Base-by-base conservation (phyloP, 2,888 invertebrate species). In the Arctia plantaginis region DNA sequence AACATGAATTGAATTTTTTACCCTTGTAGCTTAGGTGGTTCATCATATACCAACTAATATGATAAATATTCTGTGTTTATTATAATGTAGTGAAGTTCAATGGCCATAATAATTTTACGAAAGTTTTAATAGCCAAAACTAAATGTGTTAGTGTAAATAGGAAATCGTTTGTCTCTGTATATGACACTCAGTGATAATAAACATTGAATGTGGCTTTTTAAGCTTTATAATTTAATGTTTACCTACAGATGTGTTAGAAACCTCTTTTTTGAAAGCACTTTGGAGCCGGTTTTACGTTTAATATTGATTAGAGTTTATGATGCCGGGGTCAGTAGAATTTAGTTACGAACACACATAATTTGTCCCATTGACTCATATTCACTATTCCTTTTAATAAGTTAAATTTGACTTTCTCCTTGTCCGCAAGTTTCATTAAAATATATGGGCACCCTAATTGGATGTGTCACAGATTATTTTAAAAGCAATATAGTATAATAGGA, bases 281-380 rank as follows among this genome's bases (percentile, higher is more conserved):
- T 83, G 76, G 72, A 85, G 88, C 92, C 88, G 89, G 92, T 93
- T 93, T 89, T 89, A 86, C 62, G 30, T 62, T 62, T 87, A 80
- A 81, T 80, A 85, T 90, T 86, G 85, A 85, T 86, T 89, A 87
- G 85, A 86, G 86, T 85, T 88, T 85, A 89, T 82, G 83, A 86
- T 90, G 88, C 81, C 44, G 68, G 85, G 92, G 91, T 91, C 89
- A 93, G 87, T 90, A 82, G 89, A 87, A 85, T 90, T 89, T 70
- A 76, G 75, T 72, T 78, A 76, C 69, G 62, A 77, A 79, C 74
- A 70, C 76, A 77, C 81, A 79, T 76, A 67, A 77, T 77, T 77
- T 75, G 79, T 77, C 74, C 71, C 76, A 73, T 73, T 88, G 85
- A 87, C 72, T 86, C 85, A 87, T 72, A 80, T 86, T 82, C 41